These are phyloP conservation scores for Eulemur rufifrons DNA, from an alignment of 2,113 vertebrate species.

Conservation along the genomic window DNA sequence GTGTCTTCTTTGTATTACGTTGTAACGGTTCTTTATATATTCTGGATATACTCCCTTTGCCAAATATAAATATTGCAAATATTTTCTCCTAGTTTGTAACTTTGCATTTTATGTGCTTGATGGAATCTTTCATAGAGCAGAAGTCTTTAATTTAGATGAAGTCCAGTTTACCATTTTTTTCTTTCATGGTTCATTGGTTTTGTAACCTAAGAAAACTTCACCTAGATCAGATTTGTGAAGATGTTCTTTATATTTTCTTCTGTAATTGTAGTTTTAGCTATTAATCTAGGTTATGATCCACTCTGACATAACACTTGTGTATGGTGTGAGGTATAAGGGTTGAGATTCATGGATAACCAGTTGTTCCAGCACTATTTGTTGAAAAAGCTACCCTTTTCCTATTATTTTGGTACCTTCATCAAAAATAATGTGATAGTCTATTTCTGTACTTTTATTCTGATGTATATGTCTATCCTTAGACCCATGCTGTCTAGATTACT, in stretches of 20 bases:
- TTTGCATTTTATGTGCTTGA: not conserved
- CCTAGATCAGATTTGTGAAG: not conserved
- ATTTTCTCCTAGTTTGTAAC: not conserved
- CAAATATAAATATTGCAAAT: not conserved
- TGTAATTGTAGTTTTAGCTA: conserved; percentile 7
- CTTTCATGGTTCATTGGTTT: not conserved
- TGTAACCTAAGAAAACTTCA: not conserved
- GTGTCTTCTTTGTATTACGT: not conserved
- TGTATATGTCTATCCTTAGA: not conserved
- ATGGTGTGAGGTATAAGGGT: not conserved
- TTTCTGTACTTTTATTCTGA: not conserved
- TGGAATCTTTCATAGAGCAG: not conserved
- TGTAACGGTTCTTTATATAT: not conserved
- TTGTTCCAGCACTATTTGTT: not conserved
- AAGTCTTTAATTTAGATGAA: not conserved
- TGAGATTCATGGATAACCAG: not conserved
- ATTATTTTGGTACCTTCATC: not conserved
- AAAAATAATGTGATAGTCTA: not conserved
- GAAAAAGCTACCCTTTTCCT: not conserved
- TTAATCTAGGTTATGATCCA: not conserved
- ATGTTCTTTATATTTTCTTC: not conserved
- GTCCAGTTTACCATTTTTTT: not conserved
- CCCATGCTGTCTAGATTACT: not conserved
- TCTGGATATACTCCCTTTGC: not conserved
- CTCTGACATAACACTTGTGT: not conserved